phyloP scores from a whole-genome alignment of 1,140 invertebrate species.

The Wiebesia pumilae region DNA sequence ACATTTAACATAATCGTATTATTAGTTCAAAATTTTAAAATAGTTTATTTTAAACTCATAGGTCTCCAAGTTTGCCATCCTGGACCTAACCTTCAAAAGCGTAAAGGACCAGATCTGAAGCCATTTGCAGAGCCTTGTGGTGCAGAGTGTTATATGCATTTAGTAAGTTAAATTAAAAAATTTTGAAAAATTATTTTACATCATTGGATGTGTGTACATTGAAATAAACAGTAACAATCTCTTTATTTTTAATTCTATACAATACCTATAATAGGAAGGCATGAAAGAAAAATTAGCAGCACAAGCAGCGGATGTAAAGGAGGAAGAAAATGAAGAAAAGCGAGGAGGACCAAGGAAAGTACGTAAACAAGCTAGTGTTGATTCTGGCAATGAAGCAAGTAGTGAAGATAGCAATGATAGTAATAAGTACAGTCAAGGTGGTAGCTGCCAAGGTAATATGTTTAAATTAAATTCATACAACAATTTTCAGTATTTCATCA shows the following conservation, averaged over 20 bases:
- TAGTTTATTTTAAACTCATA: constrained; percentile 58
- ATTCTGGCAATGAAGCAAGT: constrained; percentile 94
- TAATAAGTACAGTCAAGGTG: constrained; percentile 77
- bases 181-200: no score
- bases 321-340: constrained; percentile 76
- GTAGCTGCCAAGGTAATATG: constrained; percentile 69
- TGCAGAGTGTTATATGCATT: constrained; percentile 89
- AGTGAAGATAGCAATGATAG: constrained; percentile 95
- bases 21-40: constrained; percentile 49
- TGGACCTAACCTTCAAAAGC: constrained; percentile 90
- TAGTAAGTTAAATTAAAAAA: constrained; percentile 73
- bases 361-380: constrained; percentile 82
- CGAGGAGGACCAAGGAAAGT: constrained; percentile 77
- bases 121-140: constrained; percentile 91
- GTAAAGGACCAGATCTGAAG: constrained; percentile 92
- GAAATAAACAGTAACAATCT: constrained; percentile 53
- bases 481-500: no score
- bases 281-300: constrained; percentile 87
- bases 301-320: constrained; percentile 77
- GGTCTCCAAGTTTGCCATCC: constrained; percentile 92
- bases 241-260: background rate
- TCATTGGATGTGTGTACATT: no score
- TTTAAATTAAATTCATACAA: background rate
- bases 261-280: constrained; percentile 78
- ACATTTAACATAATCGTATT: constrained; percentile 39